Evolutionary conservation across 2,888 invertebrate genomes (phyloP).

Genomic region (Tanypteryx hageni): DNA sequence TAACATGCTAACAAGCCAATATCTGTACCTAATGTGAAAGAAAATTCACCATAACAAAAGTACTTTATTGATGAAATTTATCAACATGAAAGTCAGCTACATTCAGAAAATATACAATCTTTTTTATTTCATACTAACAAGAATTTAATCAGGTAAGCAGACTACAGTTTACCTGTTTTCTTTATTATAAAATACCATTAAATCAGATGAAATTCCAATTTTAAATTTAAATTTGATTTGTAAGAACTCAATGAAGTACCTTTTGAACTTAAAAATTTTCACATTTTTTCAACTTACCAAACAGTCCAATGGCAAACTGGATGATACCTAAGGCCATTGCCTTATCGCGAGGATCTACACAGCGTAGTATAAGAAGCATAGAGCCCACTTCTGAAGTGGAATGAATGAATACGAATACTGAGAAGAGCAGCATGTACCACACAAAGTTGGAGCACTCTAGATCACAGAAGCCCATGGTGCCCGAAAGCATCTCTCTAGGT

Average conservation of each 20-base stretch:
- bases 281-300: constrained; percentile 78
- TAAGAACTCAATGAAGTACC: background rate
- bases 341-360: constrained; percentile 94
- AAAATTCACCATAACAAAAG: too few relatives aligned
- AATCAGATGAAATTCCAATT: background rate
- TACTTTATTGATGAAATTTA: too few relatives aligned
- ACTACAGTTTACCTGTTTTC: too few relatives aligned
- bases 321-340: constrained; percentile 96
- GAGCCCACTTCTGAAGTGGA: constrained; percentile 95
- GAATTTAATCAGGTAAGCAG: too few relatives aligned
- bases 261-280: background rate
- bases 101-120: too few relatives aligned
- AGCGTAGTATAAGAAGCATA: constrained; percentile 92
- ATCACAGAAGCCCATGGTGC: constrained; percentile 88
- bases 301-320: constrained; percentile 94
- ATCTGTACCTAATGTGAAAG: too few relatives aligned
- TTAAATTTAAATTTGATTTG: background rate
- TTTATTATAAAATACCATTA: background rate
- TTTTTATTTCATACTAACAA: too few relatives aligned
- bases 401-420: constrained; percentile 92
- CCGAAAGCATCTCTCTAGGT: constrained; percentile 75
- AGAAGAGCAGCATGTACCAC: constrained; percentile 89
- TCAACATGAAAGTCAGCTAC: background rate
- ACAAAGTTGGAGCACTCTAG: constrained; percentile 88
- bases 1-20: too few relatives aligned